Base-by-base conservation (phyloP, 2,113 vertebrate genomes). In the Spea bombifrons region DNA sequence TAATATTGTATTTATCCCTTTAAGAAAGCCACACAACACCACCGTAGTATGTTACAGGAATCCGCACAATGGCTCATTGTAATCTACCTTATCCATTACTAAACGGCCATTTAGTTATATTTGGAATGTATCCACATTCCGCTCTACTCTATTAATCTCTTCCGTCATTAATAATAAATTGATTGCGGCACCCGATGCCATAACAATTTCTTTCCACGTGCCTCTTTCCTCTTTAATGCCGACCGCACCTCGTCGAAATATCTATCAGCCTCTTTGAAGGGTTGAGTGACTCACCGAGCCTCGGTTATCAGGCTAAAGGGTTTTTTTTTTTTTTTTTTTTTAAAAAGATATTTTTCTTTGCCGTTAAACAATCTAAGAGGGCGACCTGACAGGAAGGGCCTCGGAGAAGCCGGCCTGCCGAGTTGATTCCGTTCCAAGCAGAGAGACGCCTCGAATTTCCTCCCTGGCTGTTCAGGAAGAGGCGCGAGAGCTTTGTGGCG, bases 331-430 rank as follows among this genome's bases (percentile, higher is more conserved):
- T 76, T 16, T 7, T 10, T 59, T 59, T 2, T 59, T 59, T 59
- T 53, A 53, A 53, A 53, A 7, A 53, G 15, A 30, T 53, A 13
- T 64, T 13, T 4, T 3, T 59, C 15, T 59, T 59, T 53, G 47
- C 47, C 50, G 16, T 70, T 45, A 48, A 63, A 49, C 0, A 0
- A 49, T 78, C 71, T 84, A 85, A 84, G 86, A 83, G 83, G 84
- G 43, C 73, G 81, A 84, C 81, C 71, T 78, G 83, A 85, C 76
- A 84, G 86, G 85, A 86, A 86, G 69, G 77, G 80, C 81, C 83
- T 80, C 45, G 73, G 68, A 80, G 45, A 66, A 75, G 71, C 0
- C 67, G 9, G 48, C 76, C 69, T 66, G 76, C 61, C 52, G 0
- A 9, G 63, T 59, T 70, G 82, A 53, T 81, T 75, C 57, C 78